Base-by-base conservation (phyloP, 2,113 vertebrate genomes). In the Lepus europaeus region DNA sequence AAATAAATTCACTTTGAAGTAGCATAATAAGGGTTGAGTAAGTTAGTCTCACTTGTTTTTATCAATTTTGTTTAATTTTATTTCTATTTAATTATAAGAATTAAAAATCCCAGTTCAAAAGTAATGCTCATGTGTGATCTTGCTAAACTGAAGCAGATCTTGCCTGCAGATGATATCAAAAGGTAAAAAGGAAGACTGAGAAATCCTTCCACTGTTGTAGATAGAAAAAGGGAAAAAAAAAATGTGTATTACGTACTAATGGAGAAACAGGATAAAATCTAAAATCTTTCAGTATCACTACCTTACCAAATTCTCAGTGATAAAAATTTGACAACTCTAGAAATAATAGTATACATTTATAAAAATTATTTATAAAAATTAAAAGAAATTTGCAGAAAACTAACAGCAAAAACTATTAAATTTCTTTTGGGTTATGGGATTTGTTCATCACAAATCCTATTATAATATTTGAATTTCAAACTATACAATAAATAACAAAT, bases 391-490 rank as follows among this genome's bases (percentile, higher is more conserved):
- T 68, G 13, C 59, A 89, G 79, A 70, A 81, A 8, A 13, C 25
- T 68, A 90, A 61, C 1, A 69, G 11, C 7, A 91, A 23, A 90
- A 63, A 33, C 59, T 51, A 27, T 63, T 74, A 20, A 20, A 10
- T 49, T 36, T n/a, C 23, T 56, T 56, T 91, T 95, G 56, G 23
- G 36, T 69, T 69, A 77, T 12, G 12, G 5, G 8, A 74, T 16
- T n/a, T 74, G 9, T 63, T 85, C 27, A 61, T 53, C n/a, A 81
- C 4, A 92, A 74, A 45, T 59, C 16, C 27, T 56, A 12, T 83
- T 25, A 70, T 72, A 22, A 27, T 87, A 82, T 70, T 80, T 87
- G 36, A 89, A 83, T 89, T 91, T n/a, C 31, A 76, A 93, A 61
- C 70, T 63, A 1, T 8, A 61, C 2, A 83, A 31, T 45, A 83